These are phyloP conservation scores for Tricholauxania praeusta DNA, from an alignment of 2,888 invertebrate genomes.

Conservation along the genomic window DNA sequence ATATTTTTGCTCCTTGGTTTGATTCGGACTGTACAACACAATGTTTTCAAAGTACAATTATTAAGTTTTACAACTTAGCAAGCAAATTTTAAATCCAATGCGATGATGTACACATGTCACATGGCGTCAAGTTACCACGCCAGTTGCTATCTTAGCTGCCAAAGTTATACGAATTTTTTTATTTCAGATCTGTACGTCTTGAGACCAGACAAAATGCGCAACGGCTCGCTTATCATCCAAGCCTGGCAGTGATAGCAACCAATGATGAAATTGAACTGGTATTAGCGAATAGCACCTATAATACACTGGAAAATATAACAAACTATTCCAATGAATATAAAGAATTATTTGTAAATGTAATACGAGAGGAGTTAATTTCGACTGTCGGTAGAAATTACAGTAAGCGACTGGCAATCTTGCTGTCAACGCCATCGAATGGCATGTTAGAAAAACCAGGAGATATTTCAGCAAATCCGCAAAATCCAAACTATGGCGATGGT, in stretches of 20 bases:
- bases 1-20: too few species aligned
- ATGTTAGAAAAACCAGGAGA: conserved; percentile 78
- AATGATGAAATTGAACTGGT: conserved; percentile 98
- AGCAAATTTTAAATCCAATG: too few species aligned
- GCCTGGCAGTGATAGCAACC: conserved; percentile 88
- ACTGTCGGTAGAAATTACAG: conserved; percentile 53
- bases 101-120: too few species aligned
- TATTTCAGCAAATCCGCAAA: conserved; percentile 82
- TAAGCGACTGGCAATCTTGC: conserved; percentile 69
- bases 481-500: conserved; percentile 87
- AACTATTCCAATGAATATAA: conserved; percentile 82
- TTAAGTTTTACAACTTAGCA: too few species aligned
- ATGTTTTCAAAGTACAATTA: too few species aligned
- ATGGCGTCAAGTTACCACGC: too few species aligned
- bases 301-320: conserved; percentile 69
- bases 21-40: too few species aligned
- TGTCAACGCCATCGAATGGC: conserved; percentile 95
- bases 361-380: conserved; percentile 73
- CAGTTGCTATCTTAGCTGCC: too few species aligned
- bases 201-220: conserved; percentile 87
- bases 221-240: conserved; percentile 87
- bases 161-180: background rate
- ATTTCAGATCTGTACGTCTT: conserved; percentile 72
- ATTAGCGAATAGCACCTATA: conserved; percentile 81
- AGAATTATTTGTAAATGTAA: conserved; percentile 82